Base-by-base conservation (phyloP, 1,140 invertebrate genomes). In the Drosophila ercepeae region DNA sequence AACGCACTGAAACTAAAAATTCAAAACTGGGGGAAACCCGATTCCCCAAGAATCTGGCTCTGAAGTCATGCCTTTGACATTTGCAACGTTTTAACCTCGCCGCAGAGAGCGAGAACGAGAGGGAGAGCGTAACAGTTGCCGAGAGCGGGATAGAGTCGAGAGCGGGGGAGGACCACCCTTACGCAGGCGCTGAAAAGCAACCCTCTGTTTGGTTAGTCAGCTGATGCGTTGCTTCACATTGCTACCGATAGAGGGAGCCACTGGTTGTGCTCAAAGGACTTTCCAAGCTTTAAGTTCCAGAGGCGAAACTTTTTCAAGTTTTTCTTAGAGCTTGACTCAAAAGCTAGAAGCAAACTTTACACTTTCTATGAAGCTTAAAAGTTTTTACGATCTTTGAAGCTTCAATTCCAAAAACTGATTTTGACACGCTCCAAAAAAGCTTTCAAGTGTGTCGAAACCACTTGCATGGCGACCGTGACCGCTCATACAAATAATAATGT, bases 1-100 rank as follows among this genome's bases (percentile, higher is more conserved):
- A 82, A 83, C 78, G 60, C 78, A 82, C 60, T 83, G 77, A 75
- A 76, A 81, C 72, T 68, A 44, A 78, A 67, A 68, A 45, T 55
- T 14, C 34, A 13, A 5, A 36, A 36, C 13, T 14, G 34, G 34
- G 34, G 49, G 52, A 61, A 54, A 44, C 55, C 50, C 13, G n/a
- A 8, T 34, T 25, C 23, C 23, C 14, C 51, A 36, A 50, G 44
- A 63, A 58, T 44, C 19, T 32, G 9, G 27, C 58, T 52, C 45
- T 60, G 60, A 71, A 83, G 70, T 83, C 75, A 71, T 68, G 48
- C 41, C 59, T 81, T 42, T 71, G 60, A 72, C 65, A 75, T 79
- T 72, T 71, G 64, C 71, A 57, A 50, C 44, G 60, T 44, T 45
- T 60, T 76, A 65, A 67, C 72, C 68, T 72, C 48, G 55, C 7